phyloP scores from a whole-genome alignment of 2,113 vertebrate genomes.

The Salminus brasiliensis region DNA sequence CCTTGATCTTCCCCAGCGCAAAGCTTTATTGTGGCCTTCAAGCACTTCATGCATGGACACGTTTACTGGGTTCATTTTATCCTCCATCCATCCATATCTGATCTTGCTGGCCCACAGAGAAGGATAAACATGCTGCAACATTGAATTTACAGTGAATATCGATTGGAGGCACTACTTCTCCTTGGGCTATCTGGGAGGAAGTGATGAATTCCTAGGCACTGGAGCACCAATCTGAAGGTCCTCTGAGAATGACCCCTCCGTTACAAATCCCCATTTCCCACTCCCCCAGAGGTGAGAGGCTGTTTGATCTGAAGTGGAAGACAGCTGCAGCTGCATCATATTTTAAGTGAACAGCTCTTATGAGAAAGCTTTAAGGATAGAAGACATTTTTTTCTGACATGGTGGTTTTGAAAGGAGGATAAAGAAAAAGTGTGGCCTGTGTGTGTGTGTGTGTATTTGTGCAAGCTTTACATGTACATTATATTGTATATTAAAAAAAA shows the following conservation, averaged over 20 bases:
- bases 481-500: no score
- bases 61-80: slow-evolving; percentile 29
- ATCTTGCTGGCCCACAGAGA: slow-evolving; percentile 7
- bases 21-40: slow-evolving; percentile 23
- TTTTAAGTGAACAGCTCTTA: neutral
- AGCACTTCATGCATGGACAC: slow-evolving; percentile 28
- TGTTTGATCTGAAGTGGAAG: neutral
- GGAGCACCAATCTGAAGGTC: slow-evolving; percentile 22
- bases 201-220: slow-evolving; percentile 36
- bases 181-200: slow-evolving; percentile 4
- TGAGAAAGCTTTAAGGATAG: neutral
- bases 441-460: no score
- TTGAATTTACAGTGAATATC: slow-evolving; percentile 47
- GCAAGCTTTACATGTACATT: no score
- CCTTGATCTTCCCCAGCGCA: neutral
- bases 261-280: neutral
- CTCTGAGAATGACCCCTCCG: neutral
- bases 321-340: neutral
- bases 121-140: slow-evolving; percentile 22
- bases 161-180: slow-evolving; percentile 33
- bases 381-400: neutral
- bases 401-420: neutral
- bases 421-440: no score
- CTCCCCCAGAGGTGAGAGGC: neutral
- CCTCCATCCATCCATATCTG: slow-evolving; percentile 23